Evolutionary conservation across 30 jellyfish, hydroid and myxozoan species (phyloP), one percentile per base, ranked within the genome.

Genomic region (Turritopsis dohrnii): DNA sequence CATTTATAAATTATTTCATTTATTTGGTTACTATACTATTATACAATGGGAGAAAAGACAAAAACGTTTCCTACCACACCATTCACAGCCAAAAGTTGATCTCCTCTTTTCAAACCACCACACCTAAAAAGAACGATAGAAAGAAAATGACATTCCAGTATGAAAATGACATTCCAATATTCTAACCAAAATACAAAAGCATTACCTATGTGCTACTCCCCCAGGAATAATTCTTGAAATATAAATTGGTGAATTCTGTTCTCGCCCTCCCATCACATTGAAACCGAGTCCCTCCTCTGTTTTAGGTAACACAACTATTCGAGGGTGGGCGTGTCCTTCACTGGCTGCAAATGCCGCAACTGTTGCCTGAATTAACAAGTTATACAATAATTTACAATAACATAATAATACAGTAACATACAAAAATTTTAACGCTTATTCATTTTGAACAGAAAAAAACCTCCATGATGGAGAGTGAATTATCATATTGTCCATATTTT

Each of bases 331-430:
- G 60, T 93, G 96, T 7, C 98, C 98, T 83, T 93, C 98, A 79
- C 98, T 93, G 5, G 98, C 98, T n/a, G 98, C 98, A 82, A 93
- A 93, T 8, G 98, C 98, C 8, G 98, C 98, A 19, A 93, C 98
- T 24, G 98, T 93, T 26, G 98, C 98, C 98, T 93, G 27, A 25
- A 66, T 3, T 3, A n/a, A 66, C 13, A 3, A 41, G 60, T 41
- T n/a, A n/a, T n/a, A n/a, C n/a, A n/a, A n/a, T n/a, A n/a, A n/a
- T n/a, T n/a, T n/a, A n/a, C n/a, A n/a, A n/a, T n/a, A n/a, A n/a
- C n/a, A n/a, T n/a, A n/a, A n/a, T n/a, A n/a, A n/a, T n/a, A n/a
- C n/a, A n/a, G n/a, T n/a, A n/a, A n/a, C n/a, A n/a, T n/a, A n/a
- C n/a, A n/a, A n/a, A n/a, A n/a, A n/a, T n/a, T n/a, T n/a, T n/a